Evolutionary conservation across 2,113 vertebrate species (phyloP).

Genomic region (Platysternon megacephalum): DNA sequence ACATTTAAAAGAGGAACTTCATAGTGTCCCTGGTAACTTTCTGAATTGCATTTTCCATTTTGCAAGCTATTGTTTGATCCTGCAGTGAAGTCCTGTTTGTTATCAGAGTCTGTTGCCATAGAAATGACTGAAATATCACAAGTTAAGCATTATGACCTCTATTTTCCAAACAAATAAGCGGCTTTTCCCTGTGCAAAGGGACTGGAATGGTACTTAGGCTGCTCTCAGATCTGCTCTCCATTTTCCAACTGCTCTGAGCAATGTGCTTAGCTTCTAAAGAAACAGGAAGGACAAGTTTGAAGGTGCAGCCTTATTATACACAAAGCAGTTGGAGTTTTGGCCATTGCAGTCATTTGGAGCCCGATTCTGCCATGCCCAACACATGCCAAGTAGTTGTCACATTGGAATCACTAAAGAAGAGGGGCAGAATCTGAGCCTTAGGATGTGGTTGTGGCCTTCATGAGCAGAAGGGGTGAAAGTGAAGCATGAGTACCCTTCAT

Average conservation of each 20-base stretch:
- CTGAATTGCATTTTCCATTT: neutral
- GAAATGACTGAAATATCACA: conserved; percentile 49
- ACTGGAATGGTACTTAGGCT: neutral
- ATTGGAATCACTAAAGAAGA: neutral
- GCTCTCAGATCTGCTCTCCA: neutral
- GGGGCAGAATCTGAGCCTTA: neutral
- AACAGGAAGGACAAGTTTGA: conserved; percentile 19
- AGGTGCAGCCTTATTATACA: neutral
- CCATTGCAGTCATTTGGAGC: neutral
- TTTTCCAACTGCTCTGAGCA: conserved; percentile 3
- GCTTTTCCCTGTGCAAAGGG: conserved; percentile 29
- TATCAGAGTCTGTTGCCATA: conserved; percentile 56
- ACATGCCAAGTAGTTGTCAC: neutral
- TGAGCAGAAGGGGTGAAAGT: neutral
- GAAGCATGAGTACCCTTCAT: accelerated
- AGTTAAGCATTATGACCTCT: conserved; percentile 37
- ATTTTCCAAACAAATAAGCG: conserved; percentile 60
- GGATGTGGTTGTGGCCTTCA: neutral
- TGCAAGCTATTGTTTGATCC: neutral
- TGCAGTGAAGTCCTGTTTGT: conserved; percentile 12
- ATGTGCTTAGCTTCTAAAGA: neutral
- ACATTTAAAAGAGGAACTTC: neutral
- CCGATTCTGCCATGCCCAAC: neutral
- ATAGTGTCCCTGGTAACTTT: neutral
- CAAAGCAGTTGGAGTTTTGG: neutral